Percentiles rank a stretch among this genome's conserved stretches.
phyloP scores from a whole-genome alignment of 1,140 invertebrate species.

The Drosophila punjabiensis region DNA sequence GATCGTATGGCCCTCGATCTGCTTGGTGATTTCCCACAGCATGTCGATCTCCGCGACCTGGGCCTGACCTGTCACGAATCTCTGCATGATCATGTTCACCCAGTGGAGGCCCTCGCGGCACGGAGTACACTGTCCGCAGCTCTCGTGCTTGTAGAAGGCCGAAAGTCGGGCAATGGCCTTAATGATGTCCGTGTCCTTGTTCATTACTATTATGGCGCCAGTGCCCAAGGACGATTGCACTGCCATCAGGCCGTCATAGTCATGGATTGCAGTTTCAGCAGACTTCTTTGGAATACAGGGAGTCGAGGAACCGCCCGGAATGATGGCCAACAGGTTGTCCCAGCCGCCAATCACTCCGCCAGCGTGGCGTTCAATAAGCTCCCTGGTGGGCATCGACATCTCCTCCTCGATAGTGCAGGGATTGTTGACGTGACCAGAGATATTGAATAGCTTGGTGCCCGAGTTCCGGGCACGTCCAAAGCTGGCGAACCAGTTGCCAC shows the following conservation, averaged over 20 bases:
- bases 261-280: slow-evolving; percentile 54
- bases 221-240: slow-evolving; percentile 73
- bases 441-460: slow-evolving; percentile 92
- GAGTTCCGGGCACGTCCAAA: slow-evolving; percentile 91
- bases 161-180: slow-evolving; percentile 90
- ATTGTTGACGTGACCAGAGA: slow-evolving; percentile 92
- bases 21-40: slow-evolving; percentile 75
- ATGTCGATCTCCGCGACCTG: slow-evolving; percentile 68
- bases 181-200: slow-evolving; percentile 69
- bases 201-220: slow-evolving; percentile 73
- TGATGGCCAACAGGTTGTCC: slow-evolving; percentile 73
- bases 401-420: slow-evolving; percentile 92
- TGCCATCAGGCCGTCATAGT: slow-evolving; percentile 68
- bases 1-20: slow-evolving; percentile 77
- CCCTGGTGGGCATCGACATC: slow-evolving; percentile 69
- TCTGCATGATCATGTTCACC: slow-evolving; percentile 75
- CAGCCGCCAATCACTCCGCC: slow-evolving; percentile 74
- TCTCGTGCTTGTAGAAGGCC: slow-evolving; percentile 92
- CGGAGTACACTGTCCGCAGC: slow-evolving; percentile 93
- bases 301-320: slow-evolving; percentile 74
- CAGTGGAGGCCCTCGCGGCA: slow-evolving; percentile 89
- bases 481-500: slow-evolving; percentile 91
- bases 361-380: slow-evolving; percentile 72
- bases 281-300: slow-evolving; percentile 61
- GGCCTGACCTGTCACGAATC: slow-evolving; percentile 65